Conservation (phyloP, 2,888 invertebrate species). For the Thecocarcelia acutangulata region DNA sequence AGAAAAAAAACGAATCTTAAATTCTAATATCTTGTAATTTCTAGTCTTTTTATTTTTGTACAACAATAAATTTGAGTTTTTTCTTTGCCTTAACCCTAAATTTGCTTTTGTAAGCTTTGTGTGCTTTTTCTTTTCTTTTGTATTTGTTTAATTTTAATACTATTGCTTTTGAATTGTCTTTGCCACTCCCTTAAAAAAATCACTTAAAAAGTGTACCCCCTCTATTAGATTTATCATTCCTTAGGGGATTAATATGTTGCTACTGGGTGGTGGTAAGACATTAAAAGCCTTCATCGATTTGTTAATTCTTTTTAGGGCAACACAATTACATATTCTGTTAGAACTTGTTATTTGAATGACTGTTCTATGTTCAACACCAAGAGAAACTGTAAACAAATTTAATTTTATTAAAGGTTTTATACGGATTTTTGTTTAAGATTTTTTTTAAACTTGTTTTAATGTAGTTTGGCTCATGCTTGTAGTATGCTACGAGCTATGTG, state of each 20-base stretch:
- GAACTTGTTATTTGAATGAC: no score
- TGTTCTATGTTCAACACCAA: no score
- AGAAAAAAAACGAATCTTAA: constrained; percentile 1
- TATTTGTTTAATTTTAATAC: constrained; percentile 24
- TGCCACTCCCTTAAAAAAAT: constrained; percentile 63
- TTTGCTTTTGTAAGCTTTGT: constrained; percentile 20
- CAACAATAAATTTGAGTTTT: constrained; percentile 1
- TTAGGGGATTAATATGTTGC: constrained; percentile 20
- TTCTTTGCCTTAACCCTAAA: constrained; percentile 30
- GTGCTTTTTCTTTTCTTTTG: neutral
- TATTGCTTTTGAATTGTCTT: constrained; percentile 57
- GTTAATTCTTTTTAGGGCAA: constrained; percentile 19
- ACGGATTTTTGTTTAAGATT: no score
- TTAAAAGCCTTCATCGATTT: constrained; percentile 54
- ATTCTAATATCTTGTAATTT: neutral
- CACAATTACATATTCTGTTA: neutral
- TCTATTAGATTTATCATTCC: constrained; percentile 7
- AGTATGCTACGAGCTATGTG: neutral
- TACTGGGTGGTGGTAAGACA: constrained; percentile 12
- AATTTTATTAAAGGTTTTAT: no score
- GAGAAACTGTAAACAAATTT: no score
- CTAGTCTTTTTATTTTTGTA: constrained; percentile 20
- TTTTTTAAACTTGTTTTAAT: no score
- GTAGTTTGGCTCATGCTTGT: no score
- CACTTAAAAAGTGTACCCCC: neutral